phyloP scores from a whole-genome alignment of 2,113 vertebrate genomes.

The Varanus salvator region DNA sequence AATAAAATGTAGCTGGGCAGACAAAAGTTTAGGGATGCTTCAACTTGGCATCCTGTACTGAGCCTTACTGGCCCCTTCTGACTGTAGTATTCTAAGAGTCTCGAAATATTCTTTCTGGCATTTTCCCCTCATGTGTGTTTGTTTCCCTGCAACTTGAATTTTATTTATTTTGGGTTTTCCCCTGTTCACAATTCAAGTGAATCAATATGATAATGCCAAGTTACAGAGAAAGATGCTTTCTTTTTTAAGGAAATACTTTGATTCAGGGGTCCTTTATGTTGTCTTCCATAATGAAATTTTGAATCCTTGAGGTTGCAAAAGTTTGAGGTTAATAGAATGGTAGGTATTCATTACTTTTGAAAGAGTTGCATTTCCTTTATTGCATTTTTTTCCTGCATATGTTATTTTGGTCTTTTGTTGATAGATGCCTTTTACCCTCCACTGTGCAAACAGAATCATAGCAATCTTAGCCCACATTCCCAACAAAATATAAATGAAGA shows the following conservation, averaged over 20 bases:
- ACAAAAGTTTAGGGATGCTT: too few relatives aligned
- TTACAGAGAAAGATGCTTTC: not conserved
- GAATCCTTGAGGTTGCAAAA: not conserved
- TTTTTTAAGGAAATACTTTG: not conserved
- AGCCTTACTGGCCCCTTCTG: too few relatives aligned
- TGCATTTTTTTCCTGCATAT: not conserved
- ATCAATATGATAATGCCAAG: rapidly evolving
- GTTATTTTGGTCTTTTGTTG: not conserved
- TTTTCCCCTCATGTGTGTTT: not conserved
- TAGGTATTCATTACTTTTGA: not conserved
- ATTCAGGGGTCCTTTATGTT: not conserved
- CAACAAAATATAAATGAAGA: not conserved
- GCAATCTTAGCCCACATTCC: not conserved
- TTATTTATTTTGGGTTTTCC: constrained; percentile 21
- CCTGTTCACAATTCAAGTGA: not conserved
- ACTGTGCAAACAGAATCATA: not conserved
- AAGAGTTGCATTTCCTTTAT: not conserved
- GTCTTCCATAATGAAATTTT: not conserved
- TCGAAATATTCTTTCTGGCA: not conserved
- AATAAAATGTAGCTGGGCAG: too few relatives aligned
- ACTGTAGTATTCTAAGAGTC: too few relatives aligned
- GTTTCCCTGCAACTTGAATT: constrained; percentile 1
- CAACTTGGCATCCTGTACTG: too few relatives aligned
- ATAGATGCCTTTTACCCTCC: not conserved
- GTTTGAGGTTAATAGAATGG: not conserved